phyloP scores from a whole-genome alignment of 2,888 invertebrate genomes.

The Synanthedon vespiformis region DNA sequence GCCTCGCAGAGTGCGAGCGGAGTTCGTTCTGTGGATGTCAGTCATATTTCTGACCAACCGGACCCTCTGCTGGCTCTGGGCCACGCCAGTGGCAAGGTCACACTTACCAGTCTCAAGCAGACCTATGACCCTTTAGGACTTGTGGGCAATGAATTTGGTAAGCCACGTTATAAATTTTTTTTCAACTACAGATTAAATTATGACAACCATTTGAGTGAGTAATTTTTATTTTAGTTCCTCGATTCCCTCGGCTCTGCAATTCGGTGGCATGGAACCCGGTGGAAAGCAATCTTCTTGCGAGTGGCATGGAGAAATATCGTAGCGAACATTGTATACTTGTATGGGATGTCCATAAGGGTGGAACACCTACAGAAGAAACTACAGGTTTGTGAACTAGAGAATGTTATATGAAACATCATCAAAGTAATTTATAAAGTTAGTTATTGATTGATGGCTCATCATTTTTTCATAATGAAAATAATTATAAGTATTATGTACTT shows the following conservation, averaged over 20 bases:
- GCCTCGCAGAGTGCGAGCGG: constrained; percentile 84
- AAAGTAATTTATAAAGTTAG: no score
- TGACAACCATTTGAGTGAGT: neutral
- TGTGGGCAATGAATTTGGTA: constrained; percentile 83
- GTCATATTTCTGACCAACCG: constrained; percentile 79
- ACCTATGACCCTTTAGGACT: constrained; percentile 76
- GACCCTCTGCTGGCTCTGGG: constrained; percentile 90
- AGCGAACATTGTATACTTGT: constrained; percentile 89
- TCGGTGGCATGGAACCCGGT: constrained; percentile 88
- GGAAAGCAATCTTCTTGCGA: constrained; percentile 85
- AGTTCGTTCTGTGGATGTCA: constrained; percentile 87
- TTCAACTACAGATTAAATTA: neutral
- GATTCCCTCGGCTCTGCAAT: constrained; percentile 87
- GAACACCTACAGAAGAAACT: neutral
- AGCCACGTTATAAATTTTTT: constrained; percentile 8
- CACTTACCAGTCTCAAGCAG: constrained; percentile 82
- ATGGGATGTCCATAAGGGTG: constrained; percentile 79
- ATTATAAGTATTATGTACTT: no score
- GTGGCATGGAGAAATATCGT: constrained; percentile 89
- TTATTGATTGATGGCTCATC: no score
- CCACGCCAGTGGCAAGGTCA: constrained; percentile 88
- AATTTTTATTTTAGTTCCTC: constrained; percentile 72
- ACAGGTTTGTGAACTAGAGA: neutral
- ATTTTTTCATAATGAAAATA: no score
- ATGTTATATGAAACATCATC: no score